Evolutionary conservation across 2,113 vertebrate species (phyloP), one percentile per base, ranked within the genome.

Genomic region (Chelonoidis abingdonii): DNA sequence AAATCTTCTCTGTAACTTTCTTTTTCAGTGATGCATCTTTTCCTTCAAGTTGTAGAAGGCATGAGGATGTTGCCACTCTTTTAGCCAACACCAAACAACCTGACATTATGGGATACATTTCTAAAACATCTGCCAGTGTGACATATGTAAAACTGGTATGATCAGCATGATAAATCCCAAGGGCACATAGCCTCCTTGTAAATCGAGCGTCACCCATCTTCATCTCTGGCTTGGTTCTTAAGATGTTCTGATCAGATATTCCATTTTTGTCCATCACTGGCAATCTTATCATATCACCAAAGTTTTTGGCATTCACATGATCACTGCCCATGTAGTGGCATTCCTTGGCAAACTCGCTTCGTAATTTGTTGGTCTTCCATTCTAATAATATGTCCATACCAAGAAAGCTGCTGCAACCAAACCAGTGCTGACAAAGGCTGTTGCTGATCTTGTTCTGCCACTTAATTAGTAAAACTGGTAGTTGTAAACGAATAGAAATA

Each of bases 11-110:
- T 75, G 41, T 54, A 79, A 59, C 79, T 38, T 89, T 88, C 53
- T 96, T 84, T 85, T 95, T 81, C 22, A 52, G 6, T 8, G 1
- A 90, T 52, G 21, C 11, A 47, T 84, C 85, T 95, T 89, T 93
- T 87, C 0, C 72, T 81, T 69, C 53, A 17, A 7, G 3, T n/a
- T 88, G 22, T 56, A 56, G 16, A 10, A 52, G 50, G 24, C 90
- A 69, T 50, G n/a, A 90, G 2, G 56, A 19, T 93, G 54, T 91
- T 31, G 91, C 52, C 38, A 79, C 3, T 2, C n/a, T 38, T 21
- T 38, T 22, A 21, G n/a, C 35, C 65, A 72, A 72, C 65, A 72
- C 4, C n/a, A 22, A 72, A 72, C 17, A 72, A 22, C 65, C 65
- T 38, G n/a, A 72, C 35, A 72, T 21, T 38, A 22, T 72, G 19